A percentile compares a stretch with the other conserved stretches of the same genome.
Evolutionary conservation across 2,888 invertebrate species (phyloP).

Genomic region (Endomychus coccineus): DNA sequence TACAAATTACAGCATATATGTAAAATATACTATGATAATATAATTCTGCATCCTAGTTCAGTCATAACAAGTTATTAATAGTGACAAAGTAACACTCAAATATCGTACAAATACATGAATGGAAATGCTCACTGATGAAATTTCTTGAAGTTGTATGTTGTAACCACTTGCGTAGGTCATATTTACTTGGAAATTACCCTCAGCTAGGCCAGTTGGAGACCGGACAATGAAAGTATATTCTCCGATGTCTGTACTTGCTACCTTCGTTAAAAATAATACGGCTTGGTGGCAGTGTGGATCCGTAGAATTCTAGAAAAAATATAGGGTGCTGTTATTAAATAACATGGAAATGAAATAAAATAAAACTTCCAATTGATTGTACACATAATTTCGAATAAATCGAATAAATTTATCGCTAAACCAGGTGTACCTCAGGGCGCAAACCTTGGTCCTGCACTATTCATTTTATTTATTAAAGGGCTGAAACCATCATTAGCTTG

Average conservation of each 20-base stretch:
- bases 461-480: too few relatives aligned
- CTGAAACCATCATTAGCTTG: too few relatives aligned
- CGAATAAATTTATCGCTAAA: too few relatives aligned
- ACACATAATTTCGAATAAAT: too few relatives aligned
- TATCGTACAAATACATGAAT: slow-evolving; percentile 24
- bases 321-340: too few relatives aligned
- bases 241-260: slow-evolving; percentile 52
- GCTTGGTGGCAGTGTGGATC: slow-evolving; percentile 54
- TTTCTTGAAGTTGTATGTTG: slow-evolving; percentile 29
- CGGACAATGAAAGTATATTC: slow-evolving; percentile 58
- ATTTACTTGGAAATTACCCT: slow-evolving; percentile 56
- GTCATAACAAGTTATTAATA: slow-evolving; percentile 38
- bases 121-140: slow-evolving; percentile 25
- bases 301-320: slow-evolving; percentile 47
- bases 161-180: slow-evolving; percentile 49
- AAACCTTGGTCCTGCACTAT: too few relatives aligned
- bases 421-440: too few relatives aligned
- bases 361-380: too few relatives aligned
- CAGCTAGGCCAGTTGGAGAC: slow-evolving; percentile 55
- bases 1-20: too few relatives aligned
- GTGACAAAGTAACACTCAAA: slow-evolving; percentile 38
- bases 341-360: too few relatives aligned
- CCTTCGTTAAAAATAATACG: slow-evolving; percentile 51
- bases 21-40: too few relatives aligned
- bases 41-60: too few relatives aligned